These are phyloP conservation scores for Galleria mellonella DNA, from an alignment of 1,140 invertebrate species.

Conservation along the genomic window DNA sequence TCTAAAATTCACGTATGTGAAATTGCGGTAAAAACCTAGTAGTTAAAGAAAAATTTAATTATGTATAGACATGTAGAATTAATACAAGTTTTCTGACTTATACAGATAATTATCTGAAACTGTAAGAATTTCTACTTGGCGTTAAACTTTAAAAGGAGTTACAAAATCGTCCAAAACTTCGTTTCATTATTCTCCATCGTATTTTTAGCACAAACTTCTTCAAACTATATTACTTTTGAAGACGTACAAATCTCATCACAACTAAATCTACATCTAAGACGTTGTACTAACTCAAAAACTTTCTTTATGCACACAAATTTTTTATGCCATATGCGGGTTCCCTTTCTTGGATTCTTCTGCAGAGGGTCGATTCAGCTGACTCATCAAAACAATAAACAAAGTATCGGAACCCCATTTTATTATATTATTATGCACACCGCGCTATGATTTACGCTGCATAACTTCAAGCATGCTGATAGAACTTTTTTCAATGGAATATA, in stretches of 20 bases:
- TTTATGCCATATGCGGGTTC: slow-evolving; percentile 55
- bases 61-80: too few species aligned
- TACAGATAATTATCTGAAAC: too few species aligned
- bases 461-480: slow-evolving; percentile 13
- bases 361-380: slow-evolving; percentile 54
- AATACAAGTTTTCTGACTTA: too few species aligned
- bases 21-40: too few species aligned
- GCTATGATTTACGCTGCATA: slow-evolving; percentile 69
- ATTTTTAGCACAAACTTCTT: not conserved
- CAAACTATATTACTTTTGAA: too few species aligned
- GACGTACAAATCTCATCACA: too few species aligned
- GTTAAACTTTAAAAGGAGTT: too few species aligned
- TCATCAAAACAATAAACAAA: slow-evolving; percentile 76
- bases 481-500: not conserved
- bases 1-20: too few species aligned
- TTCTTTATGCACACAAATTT: slow-evolving; percentile 20
- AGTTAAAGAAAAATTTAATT: too few species aligned
- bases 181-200: not conserved
- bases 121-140: too few species aligned
- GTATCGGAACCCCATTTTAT: slow-evolving; percentile 67
- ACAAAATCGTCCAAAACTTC: too few species aligned
- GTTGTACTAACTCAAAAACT: not conserved
- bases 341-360: slow-evolving; percentile 9
- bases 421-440: slow-evolving; percentile 66
- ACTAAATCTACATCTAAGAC: too few species aligned